Percentiles rank a stretch among this genome's conserved stretches.
Conservation (phyloP, 2,113 vertebrate species). For the Oreotrochilus melanogaster region DNA sequence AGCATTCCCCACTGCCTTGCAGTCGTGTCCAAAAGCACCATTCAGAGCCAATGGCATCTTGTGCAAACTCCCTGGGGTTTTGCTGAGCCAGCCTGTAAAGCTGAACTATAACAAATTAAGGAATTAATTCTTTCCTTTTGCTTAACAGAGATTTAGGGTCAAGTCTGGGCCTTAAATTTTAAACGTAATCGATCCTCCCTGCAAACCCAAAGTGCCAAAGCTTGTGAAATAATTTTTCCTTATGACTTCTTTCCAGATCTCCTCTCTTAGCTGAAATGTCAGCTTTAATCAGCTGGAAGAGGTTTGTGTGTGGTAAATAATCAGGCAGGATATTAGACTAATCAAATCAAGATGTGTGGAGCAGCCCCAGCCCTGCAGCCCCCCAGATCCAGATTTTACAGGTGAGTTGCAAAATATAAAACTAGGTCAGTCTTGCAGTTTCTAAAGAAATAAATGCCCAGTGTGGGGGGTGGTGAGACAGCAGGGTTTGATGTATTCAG, state of each 20-base stretch:
- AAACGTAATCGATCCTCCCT: not conserved
- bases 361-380: not conserved
- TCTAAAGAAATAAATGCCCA: constrained; percentile 40
- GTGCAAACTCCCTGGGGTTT: not conserved
- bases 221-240: constrained; percentile 31
- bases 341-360: not conserved
- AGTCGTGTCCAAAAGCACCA: not conserved
- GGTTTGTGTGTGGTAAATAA: constrained; percentile 41
- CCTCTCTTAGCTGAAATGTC: not conserved
- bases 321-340: constrained; percentile 6
- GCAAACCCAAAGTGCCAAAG: constrained; percentile 24
- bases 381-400: not conserved
- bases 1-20: not conserved
- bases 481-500: not conserved
- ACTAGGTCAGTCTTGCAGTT: constrained; percentile 16
- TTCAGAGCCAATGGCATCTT: not conserved
- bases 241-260: not conserved
- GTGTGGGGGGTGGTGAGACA: not conserved
- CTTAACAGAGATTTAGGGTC: constrained; percentile 45
- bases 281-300: not conserved
- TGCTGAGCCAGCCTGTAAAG: not conserved
- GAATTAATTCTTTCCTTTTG: constrained; percentile 37
- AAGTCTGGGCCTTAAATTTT: constrained; percentile 9
- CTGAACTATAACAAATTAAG: constrained; percentile 44
- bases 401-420: constrained; percentile 3